Conservation (phyloP, 2,888 invertebrate genomes). For the Plusia festucae region DNA sequence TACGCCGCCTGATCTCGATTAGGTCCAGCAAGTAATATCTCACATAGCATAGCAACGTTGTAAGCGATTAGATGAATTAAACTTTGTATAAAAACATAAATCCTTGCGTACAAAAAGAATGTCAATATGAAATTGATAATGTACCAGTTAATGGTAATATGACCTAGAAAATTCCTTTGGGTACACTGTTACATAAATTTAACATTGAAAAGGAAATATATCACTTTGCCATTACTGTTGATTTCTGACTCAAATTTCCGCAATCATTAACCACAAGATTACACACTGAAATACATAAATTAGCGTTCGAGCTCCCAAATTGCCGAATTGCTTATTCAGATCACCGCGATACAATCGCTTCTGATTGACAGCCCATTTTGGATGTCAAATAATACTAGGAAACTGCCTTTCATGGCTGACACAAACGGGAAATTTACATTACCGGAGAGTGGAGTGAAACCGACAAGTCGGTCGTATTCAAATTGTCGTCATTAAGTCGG, state of each 20-base stretch:
- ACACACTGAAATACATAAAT: conserved; percentile 56
- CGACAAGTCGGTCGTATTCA: conserved; percentile 76
- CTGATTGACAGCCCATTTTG: conserved; percentile 78
- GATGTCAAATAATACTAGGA: conserved; percentile 75
- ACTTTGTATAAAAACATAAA: background rate
- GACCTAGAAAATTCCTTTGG: background rate
- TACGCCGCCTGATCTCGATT: background rate
- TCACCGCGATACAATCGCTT: conserved; percentile 61
- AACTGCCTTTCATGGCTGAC: conserved; percentile 70
- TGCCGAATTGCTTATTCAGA: conserved; percentile 62
- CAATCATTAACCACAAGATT: conserved; percentile 40
- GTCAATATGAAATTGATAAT: no score
- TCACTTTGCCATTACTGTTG: conserved; percentile 46
- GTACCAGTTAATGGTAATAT: background rate
- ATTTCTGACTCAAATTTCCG: conserved; percentile 31
- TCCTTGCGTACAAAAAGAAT: no score
- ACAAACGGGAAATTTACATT: conserved; percentile 76
- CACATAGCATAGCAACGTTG: background rate
- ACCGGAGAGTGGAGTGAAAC: conserved; percentile 68
- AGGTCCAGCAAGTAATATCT: background rate
- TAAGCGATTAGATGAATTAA: background rate
- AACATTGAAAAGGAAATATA: conserved; percentile 6
- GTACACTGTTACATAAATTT: background rate
- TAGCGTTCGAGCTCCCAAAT: conserved; percentile 54
- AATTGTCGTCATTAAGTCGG: conserved; percentile 80